These are phyloP conservation scores for Vollenhovia emeryi DNA, from an alignment of 1,140 invertebrate genomes.

Conservation along the genomic window DNA sequence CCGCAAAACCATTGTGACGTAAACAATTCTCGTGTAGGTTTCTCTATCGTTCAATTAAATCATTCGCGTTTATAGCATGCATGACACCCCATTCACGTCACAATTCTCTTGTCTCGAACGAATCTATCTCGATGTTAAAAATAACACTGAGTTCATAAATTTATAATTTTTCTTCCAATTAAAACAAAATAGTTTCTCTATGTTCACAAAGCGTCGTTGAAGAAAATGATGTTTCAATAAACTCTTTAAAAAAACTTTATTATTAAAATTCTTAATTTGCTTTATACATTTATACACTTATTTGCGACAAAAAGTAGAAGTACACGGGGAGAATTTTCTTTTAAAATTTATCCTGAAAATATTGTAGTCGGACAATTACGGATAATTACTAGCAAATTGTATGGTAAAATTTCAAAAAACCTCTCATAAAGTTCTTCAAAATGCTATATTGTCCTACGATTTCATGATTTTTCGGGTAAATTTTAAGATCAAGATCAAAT, in stretches of 20 bases:
- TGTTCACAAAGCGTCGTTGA: neutral
- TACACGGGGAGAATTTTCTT: too few species aligned
- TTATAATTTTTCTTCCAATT: constrained; percentile 1
- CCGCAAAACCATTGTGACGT: constrained; percentile 65
- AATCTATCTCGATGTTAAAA: neutral
- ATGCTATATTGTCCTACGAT: too few species aligned
- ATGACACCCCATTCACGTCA: neutral
- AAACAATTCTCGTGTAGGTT: neutral
- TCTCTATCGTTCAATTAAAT: neutral
- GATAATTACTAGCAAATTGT: too few species aligned
- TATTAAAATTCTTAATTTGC: neutral
- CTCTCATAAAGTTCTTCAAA: too few species aligned
- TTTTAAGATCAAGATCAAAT: too few species aligned
- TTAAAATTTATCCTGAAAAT: too few species aligned
- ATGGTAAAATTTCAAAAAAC: too few species aligned
- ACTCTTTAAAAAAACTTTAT: neutral
- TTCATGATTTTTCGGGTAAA: too few species aligned
- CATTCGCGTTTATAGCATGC: constrained; percentile 45
- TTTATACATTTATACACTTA: neutral
- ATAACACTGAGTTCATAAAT: neutral
- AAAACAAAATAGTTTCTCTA: neutral
- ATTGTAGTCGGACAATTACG: too few species aligned
- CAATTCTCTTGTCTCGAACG: neutral
- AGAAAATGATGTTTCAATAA: neutral
- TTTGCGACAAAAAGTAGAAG: neutral